These are phyloP conservation scores for Trogon melanurus DNA, from an alignment of 2,113 vertebrate genomes.

Conservation along the genomic window DNA sequence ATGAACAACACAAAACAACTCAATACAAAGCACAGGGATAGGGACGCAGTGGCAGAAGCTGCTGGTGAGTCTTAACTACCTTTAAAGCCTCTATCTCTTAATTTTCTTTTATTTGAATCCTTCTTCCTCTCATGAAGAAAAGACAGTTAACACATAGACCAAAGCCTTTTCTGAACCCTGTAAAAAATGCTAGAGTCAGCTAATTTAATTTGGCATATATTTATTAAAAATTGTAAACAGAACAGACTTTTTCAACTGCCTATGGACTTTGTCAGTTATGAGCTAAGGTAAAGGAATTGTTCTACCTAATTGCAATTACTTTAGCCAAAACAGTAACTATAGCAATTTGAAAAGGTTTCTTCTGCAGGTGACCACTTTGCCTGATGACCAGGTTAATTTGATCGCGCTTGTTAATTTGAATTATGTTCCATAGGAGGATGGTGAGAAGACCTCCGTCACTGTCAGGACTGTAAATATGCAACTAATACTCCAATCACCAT, in stretches of 20 bases:
- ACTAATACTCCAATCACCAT: neutral
- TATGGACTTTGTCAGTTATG: neutral
- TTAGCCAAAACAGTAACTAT: neutral
- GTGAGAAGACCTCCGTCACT: neutral
- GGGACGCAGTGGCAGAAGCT: neutral
- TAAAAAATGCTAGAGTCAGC: neutral
- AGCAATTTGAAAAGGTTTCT: neutral
- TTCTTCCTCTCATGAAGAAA: neutral
- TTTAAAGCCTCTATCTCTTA: neutral
- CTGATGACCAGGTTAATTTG: neutral
- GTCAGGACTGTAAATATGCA: neutral
- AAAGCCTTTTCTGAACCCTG: neutral
- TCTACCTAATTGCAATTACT: neutral
- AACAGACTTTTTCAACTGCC: neutral
- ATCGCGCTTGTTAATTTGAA: neutral
- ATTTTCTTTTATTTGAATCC: neutral
- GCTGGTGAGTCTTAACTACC: neutral
- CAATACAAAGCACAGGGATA: neutral
- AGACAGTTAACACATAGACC: neutral
- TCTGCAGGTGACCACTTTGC: neutral
- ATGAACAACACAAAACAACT: neutral
- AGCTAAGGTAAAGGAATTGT: neutral
- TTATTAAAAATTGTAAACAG: neutral
- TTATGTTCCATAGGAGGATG: neutral
- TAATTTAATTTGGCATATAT: neutral